Base-by-base conservation (phyloP, 2,113 vertebrate genomes). In the Amblyopsis rosae region DNA sequence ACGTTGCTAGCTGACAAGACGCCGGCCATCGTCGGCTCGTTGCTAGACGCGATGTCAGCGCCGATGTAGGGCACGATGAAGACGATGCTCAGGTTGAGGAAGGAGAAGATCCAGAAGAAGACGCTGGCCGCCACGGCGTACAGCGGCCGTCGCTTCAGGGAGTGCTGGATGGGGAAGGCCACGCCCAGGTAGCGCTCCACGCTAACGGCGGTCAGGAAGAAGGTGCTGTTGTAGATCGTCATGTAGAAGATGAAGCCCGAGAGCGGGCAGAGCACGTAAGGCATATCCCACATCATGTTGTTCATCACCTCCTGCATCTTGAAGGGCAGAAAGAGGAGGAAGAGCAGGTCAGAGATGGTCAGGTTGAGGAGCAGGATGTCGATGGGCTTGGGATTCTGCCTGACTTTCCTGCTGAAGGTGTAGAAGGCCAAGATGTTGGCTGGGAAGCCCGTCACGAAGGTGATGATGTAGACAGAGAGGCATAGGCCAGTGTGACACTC, bases 331-430 rank as follows among this genome's bases (percentile, higher is more conserved):
- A 98, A 91, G 76, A 95, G 56, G 53, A 96, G 89, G 26, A 97
- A 94, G 8, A 96, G 84, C 0, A 97, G 92, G 84, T 98, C 95
- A 0, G 95, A 95, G 62, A 95, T 75, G 0, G 94, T 96, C 69
- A 98, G 88, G 91, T 94, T 96, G 75, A 98, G 94, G 49, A 98
- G 93, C 0, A 96, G 91, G 85, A 98, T 92, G 88, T 96, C 94
- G 0, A 95, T 91, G 0, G 95, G 93, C 0, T 89, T 88, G 0
- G 93, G 75, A 9, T 91, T 94, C 53, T 88, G 91, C 6, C 90
- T 87, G 32, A 95, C 90, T 12, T 95, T 94, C 51, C 62, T 59
- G 72, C 87, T 11, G 64, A 96, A 95, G 0, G 94, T 93, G 76
- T 89, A 90, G 49, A 96, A 93, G 15, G 94, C 95, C 60, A 98